Percentiles rank a stretch among this genome's conserved stretches.
phyloP scores from a whole-genome alignment of 2,797 vertebrate genomes.

The Anisognathus igniventris region DNA sequence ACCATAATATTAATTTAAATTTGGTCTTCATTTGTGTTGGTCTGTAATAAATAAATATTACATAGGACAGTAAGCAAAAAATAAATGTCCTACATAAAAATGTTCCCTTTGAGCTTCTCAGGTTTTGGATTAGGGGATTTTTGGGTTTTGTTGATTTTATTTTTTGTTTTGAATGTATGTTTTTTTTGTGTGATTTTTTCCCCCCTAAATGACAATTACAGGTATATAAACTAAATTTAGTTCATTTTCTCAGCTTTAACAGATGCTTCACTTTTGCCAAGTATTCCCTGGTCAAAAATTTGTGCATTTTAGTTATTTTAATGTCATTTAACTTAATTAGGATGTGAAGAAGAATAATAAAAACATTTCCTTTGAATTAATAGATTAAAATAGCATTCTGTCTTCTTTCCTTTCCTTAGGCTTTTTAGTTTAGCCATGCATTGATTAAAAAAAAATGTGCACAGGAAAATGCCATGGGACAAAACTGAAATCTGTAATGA shows the following conservation, averaged over 20 bases:
- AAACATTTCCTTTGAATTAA: neutral
- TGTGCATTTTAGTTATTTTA: conserved; percentile 5
- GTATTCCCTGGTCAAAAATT: neutral
- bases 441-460: neutral
- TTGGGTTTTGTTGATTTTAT: rapidly evolving
- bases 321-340: neutral
- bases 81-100: neutral
- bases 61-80: neutral
- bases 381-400: neutral
- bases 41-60: neutral
- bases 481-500: neutral
- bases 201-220: neutral
- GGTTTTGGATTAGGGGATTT: neutral
- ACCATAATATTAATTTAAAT: neutral
- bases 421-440: neutral
- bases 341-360: neutral
- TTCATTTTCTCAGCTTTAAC: neutral
- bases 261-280: neutral
- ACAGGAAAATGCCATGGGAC: neutral
- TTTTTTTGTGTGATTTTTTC: too few species aligned
- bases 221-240: neutral
- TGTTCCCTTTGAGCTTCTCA: neutral
- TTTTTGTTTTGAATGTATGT: neutral
- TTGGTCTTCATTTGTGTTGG: neutral
- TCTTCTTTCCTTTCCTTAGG: neutral